These are phyloP conservation scores for Epicauta chinensis DNA, from an alignment of 1,140 invertebrate species.

Conservation along the genomic window DNA sequence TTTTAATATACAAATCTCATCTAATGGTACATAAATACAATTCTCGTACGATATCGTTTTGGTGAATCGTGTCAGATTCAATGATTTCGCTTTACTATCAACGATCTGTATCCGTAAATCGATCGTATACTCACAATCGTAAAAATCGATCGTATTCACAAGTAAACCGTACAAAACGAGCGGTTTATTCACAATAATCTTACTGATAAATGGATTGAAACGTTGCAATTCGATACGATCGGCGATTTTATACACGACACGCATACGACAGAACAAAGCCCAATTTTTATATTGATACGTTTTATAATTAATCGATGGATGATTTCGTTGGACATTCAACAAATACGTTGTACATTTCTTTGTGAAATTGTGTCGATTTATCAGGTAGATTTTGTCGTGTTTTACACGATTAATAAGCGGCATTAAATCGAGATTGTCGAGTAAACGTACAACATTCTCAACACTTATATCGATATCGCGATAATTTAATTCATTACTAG, in stretches of 20 bases:
- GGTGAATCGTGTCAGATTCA: slow-evolving; percentile 19
- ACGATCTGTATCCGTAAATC: slow-evolving; percentile 20
- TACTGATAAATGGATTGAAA: slow-evolving; percentile 18
- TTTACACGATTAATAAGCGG: slow-evolving; percentile 8
- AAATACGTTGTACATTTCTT: not conserved
- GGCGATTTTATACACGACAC: slow-evolving; percentile 28
- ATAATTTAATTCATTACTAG: slow-evolving; percentile 43
- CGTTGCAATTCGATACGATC: slow-evolving; percentile 21
- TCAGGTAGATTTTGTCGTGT: not conserved
- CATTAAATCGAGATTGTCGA: slow-evolving; percentile 39
- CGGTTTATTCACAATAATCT: slow-evolving; percentile 16
- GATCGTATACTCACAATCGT: slow-evolving; percentile 11
- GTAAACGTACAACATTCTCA: slow-evolving; percentile 42
- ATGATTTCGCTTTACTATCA: slow-evolving; percentile 16
- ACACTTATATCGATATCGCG: slow-evolving; percentile 36
- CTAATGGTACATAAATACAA: slow-evolving; percentile 24
- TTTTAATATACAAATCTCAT: slow-evolving; percentile 22
- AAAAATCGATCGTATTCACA: slow-evolving; percentile 24
- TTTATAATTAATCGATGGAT: not conserved
- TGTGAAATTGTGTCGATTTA: not conserved
- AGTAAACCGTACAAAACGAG: slow-evolving; percentile 25
- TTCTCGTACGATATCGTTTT: slow-evolving; percentile 22
- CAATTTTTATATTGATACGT: slow-evolving; percentile 1
- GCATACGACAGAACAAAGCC: slow-evolving; percentile 15
- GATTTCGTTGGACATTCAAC: not conserved